Evolutionary conservation across 2,888 invertebrate genomes (phyloP), one percentile per base, ranked within the genome.

Genomic region (Oxystoma pomonae): DNA sequence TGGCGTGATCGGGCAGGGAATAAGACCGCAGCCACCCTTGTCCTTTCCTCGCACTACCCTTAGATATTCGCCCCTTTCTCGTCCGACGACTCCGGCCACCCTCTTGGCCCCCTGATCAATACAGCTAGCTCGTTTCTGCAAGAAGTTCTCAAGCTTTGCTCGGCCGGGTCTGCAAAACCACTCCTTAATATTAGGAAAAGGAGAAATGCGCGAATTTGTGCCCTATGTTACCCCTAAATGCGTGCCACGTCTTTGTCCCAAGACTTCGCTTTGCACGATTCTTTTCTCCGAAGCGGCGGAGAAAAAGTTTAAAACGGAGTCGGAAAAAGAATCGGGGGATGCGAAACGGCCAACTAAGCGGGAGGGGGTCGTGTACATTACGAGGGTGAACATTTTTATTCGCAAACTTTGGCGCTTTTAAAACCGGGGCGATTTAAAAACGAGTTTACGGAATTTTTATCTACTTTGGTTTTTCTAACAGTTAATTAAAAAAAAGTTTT

Each of bases 71-170:
- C 68, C 71, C 70, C 69, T 56, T 63, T 65, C 53, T 53, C 53
- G 53, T 9, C 53, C 7, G 53, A 16, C 53, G 53, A 35, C 35
- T 35, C 35, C 5, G 72, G 66, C 68, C 72, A 72, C 74, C 76
- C 74, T 72, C 72, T 65, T 70, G 66, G 70, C 69, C 72, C 70
- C 68, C 77, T 78, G 79, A 80, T 80, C 80, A 79, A 80, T 80
- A 80, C 80, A 80, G 80, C 80, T 79, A 76, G 75, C 71, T 75
- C 66, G 77, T 77, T 78, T 78, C 79, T 80, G 80, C 80, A 80
- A 80, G 80, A 80, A 78, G 78, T 80, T 78, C 79, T 80, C 79
- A 77, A 78, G 80, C 80, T 80, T 80, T 79, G 78, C 78, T 79
- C 76, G 78, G 76, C 80, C 78, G 78, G 79, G 79, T 73, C 74